These are phyloP conservation scores for Pelecanus crispus DNA, from an alignment of 2,113 vertebrate species.

Conservation along the genomic window DNA sequence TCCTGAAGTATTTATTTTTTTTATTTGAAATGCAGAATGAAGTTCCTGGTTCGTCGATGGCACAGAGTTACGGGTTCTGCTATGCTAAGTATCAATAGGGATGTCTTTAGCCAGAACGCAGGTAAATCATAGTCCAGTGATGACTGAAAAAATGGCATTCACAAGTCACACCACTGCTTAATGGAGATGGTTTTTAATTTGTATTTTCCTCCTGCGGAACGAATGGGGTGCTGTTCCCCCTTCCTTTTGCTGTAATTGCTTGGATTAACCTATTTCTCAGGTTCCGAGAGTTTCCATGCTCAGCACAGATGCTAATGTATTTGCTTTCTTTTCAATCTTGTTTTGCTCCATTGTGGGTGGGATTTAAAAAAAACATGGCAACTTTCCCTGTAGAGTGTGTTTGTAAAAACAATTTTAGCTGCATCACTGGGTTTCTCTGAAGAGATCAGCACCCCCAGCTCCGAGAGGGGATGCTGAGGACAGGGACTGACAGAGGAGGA, in stretches of 20 bases:
- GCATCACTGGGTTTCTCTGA: accelerated
- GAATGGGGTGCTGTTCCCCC: not conserved
- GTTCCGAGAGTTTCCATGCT: not conserved
- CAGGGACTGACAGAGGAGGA: not conserved
- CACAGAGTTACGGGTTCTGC: slow-evolving; percentile 81
- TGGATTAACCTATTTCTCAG: not conserved
- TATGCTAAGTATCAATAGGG: slow-evolving; percentile 72
- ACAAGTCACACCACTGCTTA: not conserved
- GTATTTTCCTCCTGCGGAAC: not conserved
- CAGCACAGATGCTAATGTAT: not conserved
- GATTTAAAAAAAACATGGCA: not conserved
- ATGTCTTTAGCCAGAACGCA: slow-evolving; percentile 77
- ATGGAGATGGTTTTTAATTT: not conserved
- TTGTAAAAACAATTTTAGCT: not conserved
- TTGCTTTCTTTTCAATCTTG: not conserved
- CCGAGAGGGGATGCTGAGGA: not conserved
- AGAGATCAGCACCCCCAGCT: not conserved
- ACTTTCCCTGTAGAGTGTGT: not conserved
- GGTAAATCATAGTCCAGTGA: slow-evolving; percentile 59
- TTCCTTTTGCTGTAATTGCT: not conserved
- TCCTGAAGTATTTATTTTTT: not conserved
- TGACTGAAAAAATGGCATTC: not conserved
- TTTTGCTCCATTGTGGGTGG: not conserved
- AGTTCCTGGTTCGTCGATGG: slow-evolving; percentile 92
- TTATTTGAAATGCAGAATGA: slow-evolving; percentile 81